These are phyloP conservation scores for Alosa sapidissima DNA, from an alignment of 2,797 vertebrate species.

Conservation along the genomic window DNA sequence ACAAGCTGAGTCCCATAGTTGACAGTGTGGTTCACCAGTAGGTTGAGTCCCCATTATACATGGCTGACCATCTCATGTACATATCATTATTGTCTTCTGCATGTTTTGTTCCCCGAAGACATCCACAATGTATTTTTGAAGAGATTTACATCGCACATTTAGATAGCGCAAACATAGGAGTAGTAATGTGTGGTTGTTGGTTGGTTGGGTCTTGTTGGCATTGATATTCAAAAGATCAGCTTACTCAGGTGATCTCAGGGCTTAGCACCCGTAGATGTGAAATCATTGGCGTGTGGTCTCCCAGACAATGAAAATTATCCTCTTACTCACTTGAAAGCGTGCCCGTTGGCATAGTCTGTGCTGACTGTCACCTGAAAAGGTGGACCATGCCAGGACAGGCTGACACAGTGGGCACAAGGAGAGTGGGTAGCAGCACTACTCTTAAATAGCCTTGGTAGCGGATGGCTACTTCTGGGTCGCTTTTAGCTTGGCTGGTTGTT, in stretches of 20 bases:
- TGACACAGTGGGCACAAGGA: neutral
- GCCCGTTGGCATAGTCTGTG: neutral
- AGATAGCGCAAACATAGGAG: neutral
- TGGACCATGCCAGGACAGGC: neutral
- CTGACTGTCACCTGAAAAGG: neutral
- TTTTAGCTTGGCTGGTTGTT: neutral
- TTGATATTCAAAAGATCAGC: neutral
- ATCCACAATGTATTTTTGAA: neutral
- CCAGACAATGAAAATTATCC: neutral
- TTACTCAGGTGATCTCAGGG: neutral
- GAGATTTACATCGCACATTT: neutral
- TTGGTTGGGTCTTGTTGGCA: neutral
- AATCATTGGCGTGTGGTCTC: neutral
- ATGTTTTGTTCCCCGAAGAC: neutral
- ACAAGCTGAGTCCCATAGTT: neutral
- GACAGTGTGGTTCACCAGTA: neutral
- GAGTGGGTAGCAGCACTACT: neutral
- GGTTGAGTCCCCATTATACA: neutral
- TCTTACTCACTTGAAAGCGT: neutral
- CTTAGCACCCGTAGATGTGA: neutral
- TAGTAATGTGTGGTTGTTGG: neutral
- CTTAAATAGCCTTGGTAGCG: neutral
- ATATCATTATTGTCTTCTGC: neutral
- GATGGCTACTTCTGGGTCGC: neutral
- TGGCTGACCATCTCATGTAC: neutral